phyloP scores from a whole-genome alignment of 2,888 invertebrate genomes.

The Conus canariensis region DNA sequence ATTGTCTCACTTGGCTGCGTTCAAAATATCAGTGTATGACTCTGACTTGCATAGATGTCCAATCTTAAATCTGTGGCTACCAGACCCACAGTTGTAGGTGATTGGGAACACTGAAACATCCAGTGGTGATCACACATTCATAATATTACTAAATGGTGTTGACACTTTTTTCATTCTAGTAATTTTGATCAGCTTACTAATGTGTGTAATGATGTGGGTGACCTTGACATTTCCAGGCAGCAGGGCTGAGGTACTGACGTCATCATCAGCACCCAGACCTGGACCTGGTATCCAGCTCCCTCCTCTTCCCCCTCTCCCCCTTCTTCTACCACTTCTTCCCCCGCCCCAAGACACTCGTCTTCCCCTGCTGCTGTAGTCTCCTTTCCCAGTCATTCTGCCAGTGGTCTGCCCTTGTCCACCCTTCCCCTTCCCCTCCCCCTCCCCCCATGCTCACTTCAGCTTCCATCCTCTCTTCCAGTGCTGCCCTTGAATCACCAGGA shows the following conservation, averaged over 20 bases:
- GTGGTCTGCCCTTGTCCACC: conserved; percentile 25
- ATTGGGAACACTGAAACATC: too few relatives aligned
- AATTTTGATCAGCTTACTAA: too few relatives aligned
- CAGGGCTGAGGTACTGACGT: background rate
- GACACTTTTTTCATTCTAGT: background rate
- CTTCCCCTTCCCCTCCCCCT: conserved; percentile 1
- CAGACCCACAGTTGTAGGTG: too few relatives aligned
- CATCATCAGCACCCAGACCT: background rate
- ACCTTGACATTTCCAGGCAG: conserved; percentile 11
- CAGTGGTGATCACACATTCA: too few relatives aligned
- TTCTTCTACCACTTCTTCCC: conserved; percentile 34
- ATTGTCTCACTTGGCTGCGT: too few relatives aligned
- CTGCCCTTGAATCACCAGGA: background rate
- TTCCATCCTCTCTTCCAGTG: background rate
- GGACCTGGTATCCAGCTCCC: background rate
- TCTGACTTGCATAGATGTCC: too few relatives aligned
- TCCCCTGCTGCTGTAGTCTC: background rate
- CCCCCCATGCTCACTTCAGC: background rate
- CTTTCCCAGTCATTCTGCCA: background rate
- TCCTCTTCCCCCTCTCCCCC: conserved; percentile 25
- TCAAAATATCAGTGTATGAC: too few relatives aligned
- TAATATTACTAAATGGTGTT: background rate
- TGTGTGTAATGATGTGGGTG: too few relatives aligned
- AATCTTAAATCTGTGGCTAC: too few relatives aligned
- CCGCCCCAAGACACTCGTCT: conserved; percentile 29